Conservation (phyloP, 2,797 vertebrate species). For the Enteromius mattozi region DNA sequence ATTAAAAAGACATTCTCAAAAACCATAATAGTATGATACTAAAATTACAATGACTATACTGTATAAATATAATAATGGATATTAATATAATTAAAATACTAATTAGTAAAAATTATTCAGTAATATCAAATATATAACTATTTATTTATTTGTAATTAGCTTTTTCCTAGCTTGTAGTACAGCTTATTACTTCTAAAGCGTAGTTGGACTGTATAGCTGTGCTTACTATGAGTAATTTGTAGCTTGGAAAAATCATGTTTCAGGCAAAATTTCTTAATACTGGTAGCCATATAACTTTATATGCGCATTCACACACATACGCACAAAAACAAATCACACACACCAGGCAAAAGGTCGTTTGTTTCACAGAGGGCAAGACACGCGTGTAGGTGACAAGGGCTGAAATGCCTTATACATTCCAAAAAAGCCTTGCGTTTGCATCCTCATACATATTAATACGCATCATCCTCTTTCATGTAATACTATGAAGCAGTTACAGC, state of each 20-base stretch:
- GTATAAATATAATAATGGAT: not conserved
- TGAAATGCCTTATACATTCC: slow-evolving; percentile 37
- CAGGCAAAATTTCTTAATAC: not conserved
- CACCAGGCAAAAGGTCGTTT: slow-evolving; percentile 29
- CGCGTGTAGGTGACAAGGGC: slow-evolving; percentile 17
- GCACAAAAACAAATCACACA: slow-evolving; percentile 25
- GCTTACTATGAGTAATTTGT: not conserved
- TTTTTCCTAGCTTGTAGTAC: not conserved
- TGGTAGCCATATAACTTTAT: not conserved
- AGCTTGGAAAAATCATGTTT: not conserved
- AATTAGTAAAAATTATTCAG: not conserved
- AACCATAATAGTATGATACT: not conserved
- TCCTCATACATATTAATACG: slow-evolving; percentile 40
- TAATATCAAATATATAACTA: not conserved
- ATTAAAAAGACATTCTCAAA: not conserved
- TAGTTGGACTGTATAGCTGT: not conserved
- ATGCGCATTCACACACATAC: slow-evolving; percentile 1
- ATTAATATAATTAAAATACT: not conserved
- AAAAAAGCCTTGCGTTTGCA: slow-evolving; percentile 33
- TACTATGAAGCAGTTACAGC: slow-evolving; percentile 36
- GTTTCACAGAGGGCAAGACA: slow-evolving; percentile 9
- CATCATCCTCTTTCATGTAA: slow-evolving; percentile 43
- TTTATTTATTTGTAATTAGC: not conserved
- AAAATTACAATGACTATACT: not conserved
- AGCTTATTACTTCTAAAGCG: not conserved